Evolutionary conservation across 2,888 invertebrate species (phyloP), one percentile per base, ranked within the genome.

Genomic region (Drosophila koepferae): DNA sequence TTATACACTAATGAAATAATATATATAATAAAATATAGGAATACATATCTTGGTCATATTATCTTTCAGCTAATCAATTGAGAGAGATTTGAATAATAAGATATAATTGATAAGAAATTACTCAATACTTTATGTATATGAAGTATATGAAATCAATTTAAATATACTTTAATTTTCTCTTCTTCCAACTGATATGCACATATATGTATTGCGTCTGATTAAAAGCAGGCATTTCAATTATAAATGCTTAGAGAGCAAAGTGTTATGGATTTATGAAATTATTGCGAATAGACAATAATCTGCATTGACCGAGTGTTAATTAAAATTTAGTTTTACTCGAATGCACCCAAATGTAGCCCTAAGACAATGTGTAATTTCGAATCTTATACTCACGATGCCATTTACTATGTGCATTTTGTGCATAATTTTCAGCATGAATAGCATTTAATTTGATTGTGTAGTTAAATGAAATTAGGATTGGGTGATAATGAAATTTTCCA

Each of bases 271-370:
- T 38, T 53, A 38, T 38, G 8, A 20, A 38, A 20, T 38, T 34
- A 1, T 31, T 20, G 28, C 38, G 23, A 3, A 7, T 12, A 46
- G n/a, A 6, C 1, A 36, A 49, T 20, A 14, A 36, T 56, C 56
- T 5, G 8, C 14, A 23, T 46, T 40, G 14, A 6, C 14, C 5
- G 38, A 14, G 40, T 40, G 40, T 31, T 40, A 14, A 38, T 4
- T 10, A 46, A 31, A 28, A 20, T 23, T 70, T 72, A 48, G n/a
- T 63, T 61, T 31, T 18, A 10, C 59, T 44, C 40, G 43, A 58
- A 12, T 20, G 43, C 2, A 16, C 18, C 18, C 12, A 60, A 38
- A 23, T 43, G 9, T 18, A 23, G 7, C 0, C 8, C 1, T 6
- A 10, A 49, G 14, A 43, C 16, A 63, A 23, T 38, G 23, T 34